phyloP scores from a whole-genome alignment of 2,888 invertebrate species.

The Metellina segmentata region DNA sequence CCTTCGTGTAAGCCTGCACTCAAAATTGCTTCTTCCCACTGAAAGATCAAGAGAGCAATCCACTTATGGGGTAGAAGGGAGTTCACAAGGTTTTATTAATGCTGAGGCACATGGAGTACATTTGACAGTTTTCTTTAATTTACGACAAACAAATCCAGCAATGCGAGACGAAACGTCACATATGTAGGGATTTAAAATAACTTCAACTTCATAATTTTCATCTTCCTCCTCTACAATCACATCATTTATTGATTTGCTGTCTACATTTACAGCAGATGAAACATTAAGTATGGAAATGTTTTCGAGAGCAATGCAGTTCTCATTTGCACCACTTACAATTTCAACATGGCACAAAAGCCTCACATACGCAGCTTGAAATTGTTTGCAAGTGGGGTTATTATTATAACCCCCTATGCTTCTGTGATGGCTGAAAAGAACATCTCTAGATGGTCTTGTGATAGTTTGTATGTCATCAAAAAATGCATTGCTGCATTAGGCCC shows the following conservation, averaged over 20 bases:
- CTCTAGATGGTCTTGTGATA: slow-evolving; percentile 77
- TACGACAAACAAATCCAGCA: not conserved
- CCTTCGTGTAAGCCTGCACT: not conserved
- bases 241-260: not conserved
- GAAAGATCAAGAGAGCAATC: too few species aligned
- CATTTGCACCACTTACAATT: not conserved
- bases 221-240: not conserved
- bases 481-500: slow-evolving; percentile 7
- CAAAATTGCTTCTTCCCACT: not conserved
- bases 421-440: slow-evolving; percentile 70
- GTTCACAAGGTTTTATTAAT: not conserved
- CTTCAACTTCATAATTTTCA: not conserved
- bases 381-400: slow-evolving; percentile 68
- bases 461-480: slow-evolving; percentile 71
- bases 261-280: not conserved
- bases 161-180: not conserved
- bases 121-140: not conserved
- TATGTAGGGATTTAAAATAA: slow-evolving; percentile 1
- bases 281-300: slow-evolving; percentile 1
- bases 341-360: slow-evolving; percentile 31
- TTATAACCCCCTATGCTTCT: slow-evolving; percentile 72
- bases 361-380: slow-evolving; percentile 59
- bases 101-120: not conserved
- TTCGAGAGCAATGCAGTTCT: slow-evolving; percentile 33
- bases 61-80: not conserved